Conservation (phyloP, 1,140 invertebrate genomes). For the Pentalonia nigronervosa region DNA sequence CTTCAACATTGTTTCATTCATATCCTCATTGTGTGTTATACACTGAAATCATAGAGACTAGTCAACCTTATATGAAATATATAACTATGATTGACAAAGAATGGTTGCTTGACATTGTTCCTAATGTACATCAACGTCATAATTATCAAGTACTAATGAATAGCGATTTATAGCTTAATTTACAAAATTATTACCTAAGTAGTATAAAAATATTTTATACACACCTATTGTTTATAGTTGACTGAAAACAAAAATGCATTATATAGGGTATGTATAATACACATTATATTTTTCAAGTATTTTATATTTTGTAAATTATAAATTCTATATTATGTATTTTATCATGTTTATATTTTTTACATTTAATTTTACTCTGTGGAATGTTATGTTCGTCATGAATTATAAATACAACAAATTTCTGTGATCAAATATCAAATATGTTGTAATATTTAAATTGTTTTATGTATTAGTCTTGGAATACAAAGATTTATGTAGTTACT, state of each 20-base stretch:
- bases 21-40: conserved; percentile 84
- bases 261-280: background rate
- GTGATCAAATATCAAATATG: background rate
- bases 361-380: background rate
- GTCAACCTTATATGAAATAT: conserved; percentile 81
- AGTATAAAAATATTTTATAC: background rate
- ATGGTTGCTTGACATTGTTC: conserved; percentile 74
- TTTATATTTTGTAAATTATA: too few relatives aligned
- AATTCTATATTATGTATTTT: too few relatives aligned
- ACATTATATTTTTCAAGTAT: background rate
- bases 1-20: conserved; percentile 77
- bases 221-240: background rate
- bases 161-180: conserved; percentile 64
- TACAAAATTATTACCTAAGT: background rate
- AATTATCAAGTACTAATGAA: conserved; percentile 62
- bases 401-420: background rate
- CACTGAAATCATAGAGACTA: conserved; percentile 87
- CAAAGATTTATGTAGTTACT: background rate
- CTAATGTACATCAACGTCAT: conserved; percentile 64
- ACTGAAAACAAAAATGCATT: background rate
- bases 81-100: conserved; percentile 76
- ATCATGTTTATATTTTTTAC: background rate
- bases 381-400: background rate
- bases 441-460: background rate
- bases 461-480: background rate